Conservation (phyloP, 2,888 invertebrate species). For the Aphodius sticticus region DNA sequence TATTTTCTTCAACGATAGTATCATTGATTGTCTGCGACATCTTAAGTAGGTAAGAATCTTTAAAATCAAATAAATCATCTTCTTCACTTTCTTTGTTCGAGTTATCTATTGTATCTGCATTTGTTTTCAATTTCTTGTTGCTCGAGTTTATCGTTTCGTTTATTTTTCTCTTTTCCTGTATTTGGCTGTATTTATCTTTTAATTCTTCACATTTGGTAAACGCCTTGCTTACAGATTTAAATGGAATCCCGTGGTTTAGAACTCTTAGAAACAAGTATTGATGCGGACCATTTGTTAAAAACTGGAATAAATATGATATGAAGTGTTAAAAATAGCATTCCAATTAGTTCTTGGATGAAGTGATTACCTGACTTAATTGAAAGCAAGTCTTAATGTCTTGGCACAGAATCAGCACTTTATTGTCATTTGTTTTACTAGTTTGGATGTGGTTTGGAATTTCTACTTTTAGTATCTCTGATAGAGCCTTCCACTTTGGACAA, state of each 20-base stretch:
- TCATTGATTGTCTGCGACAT: constrained; percentile 65
- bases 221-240: constrained; percentile 66
- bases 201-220: constrained; percentile 53
- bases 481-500: constrained; percentile 89
- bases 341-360: not conserved
- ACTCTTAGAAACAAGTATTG: constrained; percentile 71
- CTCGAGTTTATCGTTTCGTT: constrained; percentile 41
- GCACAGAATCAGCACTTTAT: constrained; percentile 84
- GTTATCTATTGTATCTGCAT: constrained; percentile 49
- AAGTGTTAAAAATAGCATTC: no score
- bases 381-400: constrained; percentile 83
- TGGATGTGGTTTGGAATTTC: constrained; percentile 84
- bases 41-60: constrained; percentile 74
- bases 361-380: constrained; percentile 72
- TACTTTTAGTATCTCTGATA: constrained; percentile 78
- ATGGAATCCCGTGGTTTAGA: constrained; percentile 65
- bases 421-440: constrained; percentile 59
- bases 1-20: constrained; percentile 43
- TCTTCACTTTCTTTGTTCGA: constrained; percentile 40
- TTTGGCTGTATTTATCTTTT: constrained; percentile 49
- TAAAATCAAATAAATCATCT: constrained; percentile 62
- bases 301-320: constrained; percentile 50
- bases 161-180: constrained; percentile 47
- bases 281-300: constrained; percentile 70
- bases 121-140: constrained; percentile 44